Evolutionary conservation across 2,888 invertebrate genomes (phyloP).

Genomic region (Rhorus exstirpatorius): DNA sequence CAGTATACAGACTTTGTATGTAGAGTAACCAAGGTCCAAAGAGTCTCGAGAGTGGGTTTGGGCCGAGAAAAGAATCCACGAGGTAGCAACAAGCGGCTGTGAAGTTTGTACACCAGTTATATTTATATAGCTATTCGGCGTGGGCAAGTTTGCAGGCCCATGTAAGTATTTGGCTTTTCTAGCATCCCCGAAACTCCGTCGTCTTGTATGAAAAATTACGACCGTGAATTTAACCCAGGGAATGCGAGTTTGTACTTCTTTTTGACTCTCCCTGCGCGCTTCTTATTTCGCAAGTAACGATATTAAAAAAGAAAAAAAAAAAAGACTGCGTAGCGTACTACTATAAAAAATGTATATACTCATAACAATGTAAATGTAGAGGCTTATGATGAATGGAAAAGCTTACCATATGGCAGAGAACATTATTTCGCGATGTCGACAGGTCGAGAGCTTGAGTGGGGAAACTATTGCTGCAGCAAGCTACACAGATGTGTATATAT

Average conservation of each 20-base stretch:
- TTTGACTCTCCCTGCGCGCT: not conserved
- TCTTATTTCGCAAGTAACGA: not conserved
- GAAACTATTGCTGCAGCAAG: constrained; percentile 19
- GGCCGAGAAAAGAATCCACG: not conserved
- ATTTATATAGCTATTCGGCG: not conserved
- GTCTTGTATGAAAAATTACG: not conserved
- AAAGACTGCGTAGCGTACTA: not conserved
- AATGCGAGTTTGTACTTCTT: not conserved
- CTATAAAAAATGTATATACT: constrained; percentile 1
- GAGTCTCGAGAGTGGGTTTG: constrained; percentile 14
- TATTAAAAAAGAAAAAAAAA: not conserved
- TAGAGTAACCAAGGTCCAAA: constrained; percentile 4
- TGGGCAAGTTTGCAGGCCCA: not conserved
- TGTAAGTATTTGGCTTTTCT: not conserved
- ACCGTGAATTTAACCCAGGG: not conserved
- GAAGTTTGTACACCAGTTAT: not conserved
- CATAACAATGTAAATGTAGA: constrained; percentile 20
- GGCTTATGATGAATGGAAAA: constrained; percentile 37
- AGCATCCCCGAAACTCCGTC: not conserved
- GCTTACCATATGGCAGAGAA: constrained; percentile 22
- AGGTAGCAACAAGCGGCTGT: constrained; percentile 3
- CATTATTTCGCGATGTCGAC: constrained; percentile 52
- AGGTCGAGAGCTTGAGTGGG: constrained; percentile 19
- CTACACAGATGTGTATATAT: not conserved
- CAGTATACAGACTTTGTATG: constrained; percentile 7